Percentiles rank a stretch among this genome's conserved stretches.
Conservation (phyloP, 92 coral and sea anemone species). For the Palythoa caribaeorum region DNA sequence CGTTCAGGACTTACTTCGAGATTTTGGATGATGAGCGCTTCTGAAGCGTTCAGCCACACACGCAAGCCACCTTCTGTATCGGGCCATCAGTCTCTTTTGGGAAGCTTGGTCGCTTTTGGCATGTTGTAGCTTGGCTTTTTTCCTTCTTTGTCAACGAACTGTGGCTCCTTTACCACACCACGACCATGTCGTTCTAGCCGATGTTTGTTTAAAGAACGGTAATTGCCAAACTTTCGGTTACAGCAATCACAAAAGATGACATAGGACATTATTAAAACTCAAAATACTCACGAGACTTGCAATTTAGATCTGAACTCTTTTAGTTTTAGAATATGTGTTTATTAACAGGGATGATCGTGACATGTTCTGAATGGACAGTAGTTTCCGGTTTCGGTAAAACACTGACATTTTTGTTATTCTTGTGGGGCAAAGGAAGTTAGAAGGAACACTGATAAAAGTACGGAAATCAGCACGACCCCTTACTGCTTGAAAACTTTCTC, state of each 20-base stretch:
- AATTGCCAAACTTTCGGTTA: slow-evolving; percentile 35
- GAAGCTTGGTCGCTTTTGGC: slow-evolving; percentile 21
- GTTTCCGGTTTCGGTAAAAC: background rate
- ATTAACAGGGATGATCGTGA: background rate
- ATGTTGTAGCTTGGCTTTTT: background rate
- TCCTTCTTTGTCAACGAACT: slow-evolving; percentile 26
- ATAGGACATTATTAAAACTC: slow-evolving; percentile 41
- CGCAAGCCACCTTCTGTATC: slow-evolving; percentile 13
- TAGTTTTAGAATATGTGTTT: slow-evolving; percentile 1
- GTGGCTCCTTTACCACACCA: slow-evolving; percentile 19
- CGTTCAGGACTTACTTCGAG: slow-evolving; percentile 15
- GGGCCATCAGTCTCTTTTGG: slow-evolving; percentile 34
- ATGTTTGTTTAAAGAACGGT: slow-evolving; percentile 23
- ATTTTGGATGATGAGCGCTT: slow-evolving; percentile 39
- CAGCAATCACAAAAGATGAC: slow-evolving; percentile 30
- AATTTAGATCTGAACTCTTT: no score
- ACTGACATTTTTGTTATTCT: background rate
- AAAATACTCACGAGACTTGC: background rate
- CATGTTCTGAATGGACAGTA: background rate
- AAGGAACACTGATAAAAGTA: background rate
- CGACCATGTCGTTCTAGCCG: slow-evolving; percentile 42
- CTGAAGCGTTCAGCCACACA: slow-evolving; percentile 39
- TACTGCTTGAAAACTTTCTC: background rate
- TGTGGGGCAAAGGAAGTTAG: background rate
- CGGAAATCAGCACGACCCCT: background rate